Conservation (phyloP, 2,797 vertebrate genomes). For the Valencia hispanica region DNA sequence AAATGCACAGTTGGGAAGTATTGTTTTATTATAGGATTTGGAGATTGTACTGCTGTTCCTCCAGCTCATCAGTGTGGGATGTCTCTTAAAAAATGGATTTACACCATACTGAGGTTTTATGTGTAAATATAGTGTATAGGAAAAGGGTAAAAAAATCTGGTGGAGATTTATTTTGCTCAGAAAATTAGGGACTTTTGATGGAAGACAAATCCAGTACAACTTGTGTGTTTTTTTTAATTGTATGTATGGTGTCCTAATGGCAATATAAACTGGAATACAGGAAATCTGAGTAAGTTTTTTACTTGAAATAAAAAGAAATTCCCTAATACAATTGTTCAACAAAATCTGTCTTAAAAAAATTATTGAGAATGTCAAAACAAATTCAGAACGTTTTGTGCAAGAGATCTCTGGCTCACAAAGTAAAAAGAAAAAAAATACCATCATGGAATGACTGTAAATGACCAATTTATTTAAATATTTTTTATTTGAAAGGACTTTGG, state of each 20-base stretch:
- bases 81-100: not conserved
- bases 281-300: not conserved
- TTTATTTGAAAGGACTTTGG: not conserved
- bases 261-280: not conserved
- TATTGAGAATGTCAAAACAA: not conserved
- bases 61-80: not conserved
- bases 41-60: not conserved
- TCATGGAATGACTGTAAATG: not conserved
- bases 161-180: not conserved
- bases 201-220: too few species aligned
- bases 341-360: not conserved
- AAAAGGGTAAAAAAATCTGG: not conserved
- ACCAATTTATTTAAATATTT: too few species aligned
- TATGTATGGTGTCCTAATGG: too few species aligned
- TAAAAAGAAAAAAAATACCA: not conserved
- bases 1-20: not conserved
- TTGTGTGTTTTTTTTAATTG: too few species aligned
- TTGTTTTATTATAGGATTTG: not conserved
- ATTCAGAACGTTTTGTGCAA: not conserved
- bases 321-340: not conserved
- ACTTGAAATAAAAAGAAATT: not conserved
- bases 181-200: too few species aligned
- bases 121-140: not conserved
- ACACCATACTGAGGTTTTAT: not conserved
- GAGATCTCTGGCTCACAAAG: not conserved